Conservation (phyloP, 2,888 invertebrate genomes). For the Nineta flava region DNA sequence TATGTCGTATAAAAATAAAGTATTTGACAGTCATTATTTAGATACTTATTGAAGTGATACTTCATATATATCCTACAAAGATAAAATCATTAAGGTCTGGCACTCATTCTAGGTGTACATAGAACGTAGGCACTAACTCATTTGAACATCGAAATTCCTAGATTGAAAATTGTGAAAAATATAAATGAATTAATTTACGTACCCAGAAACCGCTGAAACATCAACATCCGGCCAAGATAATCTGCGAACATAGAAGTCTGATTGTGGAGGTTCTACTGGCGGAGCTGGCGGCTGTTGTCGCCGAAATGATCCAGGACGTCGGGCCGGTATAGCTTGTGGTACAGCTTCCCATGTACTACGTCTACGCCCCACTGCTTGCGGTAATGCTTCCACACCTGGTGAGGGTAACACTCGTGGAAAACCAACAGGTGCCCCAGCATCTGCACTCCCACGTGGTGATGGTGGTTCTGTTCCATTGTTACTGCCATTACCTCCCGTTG, state of each 20-base stretch:
- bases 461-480: constrained; percentile 17
- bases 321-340: constrained; percentile 21
- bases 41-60: too few relatives aligned
- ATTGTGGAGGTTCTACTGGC: constrained; percentile 47
- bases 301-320: constrained; percentile 33
- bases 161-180: too few relatives aligned
- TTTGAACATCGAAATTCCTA: too few relatives aligned
- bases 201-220: constrained; percentile 71
- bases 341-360: constrained; percentile 50
- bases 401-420: constrained; percentile 59
- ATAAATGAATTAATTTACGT: constrained; percentile 10
- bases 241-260: constrained; percentile 61
- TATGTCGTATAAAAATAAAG: too few relatives aligned
- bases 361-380: constrained; percentile 24
- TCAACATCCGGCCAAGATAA: constrained; percentile 77
- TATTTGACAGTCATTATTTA: too few relatives aligned
- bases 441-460: constrained; percentile 21
- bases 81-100: too few relatives aligned
- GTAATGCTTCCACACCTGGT: constrained; percentile 42
- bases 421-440: constrained; percentile 32
- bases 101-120: too few relatives aligned
- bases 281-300: constrained; percentile 31
- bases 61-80: too few relatives aligned
- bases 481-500: constrained; percentile 15
- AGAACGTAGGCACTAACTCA: too few relatives aligned